phyloP scores from a whole-genome alignment of 2,797 vertebrate species.

The Microctenopoma lineatum region DNA sequence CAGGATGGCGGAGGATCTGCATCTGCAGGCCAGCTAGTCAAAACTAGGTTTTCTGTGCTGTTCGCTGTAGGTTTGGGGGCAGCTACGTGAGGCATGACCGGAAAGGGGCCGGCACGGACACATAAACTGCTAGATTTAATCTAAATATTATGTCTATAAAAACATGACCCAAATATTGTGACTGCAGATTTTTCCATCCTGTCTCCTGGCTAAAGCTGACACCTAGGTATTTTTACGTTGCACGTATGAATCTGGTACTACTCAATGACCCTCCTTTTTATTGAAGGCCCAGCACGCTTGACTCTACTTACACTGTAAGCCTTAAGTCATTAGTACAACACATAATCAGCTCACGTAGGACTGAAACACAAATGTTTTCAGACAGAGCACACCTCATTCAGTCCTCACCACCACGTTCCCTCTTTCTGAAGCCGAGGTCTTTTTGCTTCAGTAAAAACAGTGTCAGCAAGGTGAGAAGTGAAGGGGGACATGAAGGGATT shows the following conservation, averaged over 20 bases:
- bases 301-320: slow-evolving; percentile 12
- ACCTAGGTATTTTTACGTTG: slow-evolving; percentile 44
- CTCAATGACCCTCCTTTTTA: slow-evolving; percentile 63
- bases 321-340: slow-evolving; percentile 14
- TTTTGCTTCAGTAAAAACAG: slow-evolving; percentile 19
- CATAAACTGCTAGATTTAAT: slow-evolving; percentile 63
- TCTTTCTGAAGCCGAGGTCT: background rate
- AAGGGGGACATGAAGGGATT: slow-evolving; percentile 19
- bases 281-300: slow-evolving; percentile 19
- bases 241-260: slow-evolving; percentile 43
- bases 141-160: slow-evolving; percentile 81
- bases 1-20: slow-evolving; percentile 55
- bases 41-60: slow-evolving; percentile 70
- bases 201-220: slow-evolving; percentile 55
- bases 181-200: slow-evolving; percentile 70
- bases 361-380: slow-evolving; percentile 13
- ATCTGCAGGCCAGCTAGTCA: slow-evolving; percentile 72
- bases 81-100: slow-evolving; percentile 59
- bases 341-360: slow-evolving; percentile 10
- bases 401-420: background rate
- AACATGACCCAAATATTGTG: slow-evolving; percentile 78
- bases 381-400: slow-evolving; percentile 4
- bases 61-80: slow-evolving; percentile 58
- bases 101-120: slow-evolving; percentile 61
- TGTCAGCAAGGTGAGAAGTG: slow-evolving; percentile 1